Evolutionary conservation across 1,140 invertebrate genomes (phyloP).

Genomic region (Magallana gigas): DNA sequence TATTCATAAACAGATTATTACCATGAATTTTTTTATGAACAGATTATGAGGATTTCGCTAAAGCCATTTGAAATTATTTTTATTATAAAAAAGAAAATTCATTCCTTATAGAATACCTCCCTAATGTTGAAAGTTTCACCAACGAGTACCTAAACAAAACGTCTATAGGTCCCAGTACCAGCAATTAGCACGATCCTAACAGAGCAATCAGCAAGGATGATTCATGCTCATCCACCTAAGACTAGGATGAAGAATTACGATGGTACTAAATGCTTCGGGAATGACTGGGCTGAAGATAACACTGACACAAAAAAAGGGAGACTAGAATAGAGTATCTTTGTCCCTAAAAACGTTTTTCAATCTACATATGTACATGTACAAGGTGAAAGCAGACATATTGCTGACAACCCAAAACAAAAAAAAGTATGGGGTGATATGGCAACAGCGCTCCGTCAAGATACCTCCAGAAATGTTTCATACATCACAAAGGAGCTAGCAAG

Average conservation of each 20-base stretch:
- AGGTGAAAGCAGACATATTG: not conserved
- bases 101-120: not conserved
- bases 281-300: too few relatives aligned
- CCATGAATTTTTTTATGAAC: not conserved
- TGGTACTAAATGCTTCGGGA: too few relatives aligned
- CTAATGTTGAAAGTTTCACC: not conserved
- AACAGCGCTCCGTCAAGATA: not conserved
- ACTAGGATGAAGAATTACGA: too few relatives aligned
- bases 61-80: not conserved
- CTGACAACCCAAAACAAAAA: not conserved
- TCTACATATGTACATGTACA: not conserved
- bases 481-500: not conserved
- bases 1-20: too few relatives aligned
- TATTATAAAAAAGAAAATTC: not conserved
- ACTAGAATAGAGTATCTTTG: not conserved
- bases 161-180: too few relatives aligned
- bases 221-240: too few relatives aligned
- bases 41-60: conserved; percentile 17
- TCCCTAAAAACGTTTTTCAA: not conserved
- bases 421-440: not conserved
- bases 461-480: not conserved
- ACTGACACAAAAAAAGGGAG: not conserved
- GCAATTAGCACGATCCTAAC: too few relatives aligned
- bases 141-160: not conserved
- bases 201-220: too few relatives aligned